A percentile compares a stretch with the other conserved stretches of the same genome.
These are phyloP conservation scores for Muschampia plurimacula DNA, from an alignment of 2,888 invertebrate species.

Conservation along the genomic window DNA sequence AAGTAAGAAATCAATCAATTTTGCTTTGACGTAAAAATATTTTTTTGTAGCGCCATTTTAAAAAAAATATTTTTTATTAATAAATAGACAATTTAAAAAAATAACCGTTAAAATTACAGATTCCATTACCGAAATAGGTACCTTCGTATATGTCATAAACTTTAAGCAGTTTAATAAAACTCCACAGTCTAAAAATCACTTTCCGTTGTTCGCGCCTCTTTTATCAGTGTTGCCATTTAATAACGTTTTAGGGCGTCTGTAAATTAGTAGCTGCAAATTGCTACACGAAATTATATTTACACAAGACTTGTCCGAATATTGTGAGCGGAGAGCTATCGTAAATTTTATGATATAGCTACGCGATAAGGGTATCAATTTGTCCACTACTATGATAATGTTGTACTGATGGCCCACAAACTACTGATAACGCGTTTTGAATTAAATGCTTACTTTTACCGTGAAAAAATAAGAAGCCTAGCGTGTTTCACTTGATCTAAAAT, in stretches of 20 bases:
- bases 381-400: conserved; percentile 69
- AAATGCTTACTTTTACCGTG: conserved; percentile 44
- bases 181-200: conserved; percentile 32
- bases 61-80: too few species aligned
- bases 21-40: too few species aligned
- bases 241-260: conserved; percentile 34
- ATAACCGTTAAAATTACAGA: neutral
- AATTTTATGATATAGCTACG: conserved; percentile 68
- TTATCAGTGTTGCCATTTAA: conserved; percentile 39
- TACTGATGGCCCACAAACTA: conserved; percentile 63
- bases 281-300: conserved; percentile 71
- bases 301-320: conserved; percentile 71
- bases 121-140: neutral
- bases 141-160: neutral
- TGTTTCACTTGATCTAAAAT: neutral
- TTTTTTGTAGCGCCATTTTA: too few species aligned
- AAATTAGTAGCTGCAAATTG: conserved; percentile 43
- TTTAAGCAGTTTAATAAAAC: conserved; percentile 7
- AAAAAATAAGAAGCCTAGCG: conserved; percentile 6
- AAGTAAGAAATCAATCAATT: too few species aligned
- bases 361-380: conserved; percentile 77
- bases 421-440: conserved; percentile 61
- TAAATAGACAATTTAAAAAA: too few species aligned
- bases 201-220: conserved; percentile 21
- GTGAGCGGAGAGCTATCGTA: conserved; percentile 65